phyloP scores from a whole-genome alignment of 2,888 invertebrate species.

The Oligia latruncula region DNA sequence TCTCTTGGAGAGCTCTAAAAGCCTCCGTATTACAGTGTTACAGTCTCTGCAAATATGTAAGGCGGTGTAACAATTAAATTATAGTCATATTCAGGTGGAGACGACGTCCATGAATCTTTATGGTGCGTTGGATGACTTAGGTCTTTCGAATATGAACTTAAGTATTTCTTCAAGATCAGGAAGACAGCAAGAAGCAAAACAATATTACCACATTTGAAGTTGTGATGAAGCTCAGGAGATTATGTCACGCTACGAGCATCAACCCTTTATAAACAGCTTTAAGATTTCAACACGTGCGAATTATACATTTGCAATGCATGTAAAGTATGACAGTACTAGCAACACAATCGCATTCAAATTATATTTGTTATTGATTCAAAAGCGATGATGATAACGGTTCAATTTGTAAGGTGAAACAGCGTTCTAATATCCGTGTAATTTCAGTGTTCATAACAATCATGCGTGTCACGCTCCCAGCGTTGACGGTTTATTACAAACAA shows the following conservation, averaged over 20 bases:
- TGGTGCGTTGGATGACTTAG: too few relatives aligned
- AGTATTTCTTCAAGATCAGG: not conserved
- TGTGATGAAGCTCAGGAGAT: not conserved
- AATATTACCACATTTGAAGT: not conserved
- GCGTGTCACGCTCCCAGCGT: conserved; percentile 19
- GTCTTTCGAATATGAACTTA: not conserved
- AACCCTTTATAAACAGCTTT: not conserved
- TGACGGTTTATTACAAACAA: conserved; percentile 12
- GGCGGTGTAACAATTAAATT: not conserved
- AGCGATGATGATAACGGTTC: not conserved
- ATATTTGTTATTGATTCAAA: conserved; percentile 14
- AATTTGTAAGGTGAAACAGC: conserved; percentile 20
- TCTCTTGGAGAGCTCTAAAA: not conserved
- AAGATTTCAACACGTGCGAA: not conserved
- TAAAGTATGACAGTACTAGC: not conserved
- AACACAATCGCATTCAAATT: conserved; percentile 1
- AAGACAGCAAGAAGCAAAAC: not conserved
- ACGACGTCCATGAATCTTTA: too few relatives aligned
- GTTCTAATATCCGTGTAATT: conserved; percentile 8
- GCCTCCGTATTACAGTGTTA: not conserved
- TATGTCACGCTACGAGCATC: not conserved
- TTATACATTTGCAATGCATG: not conserved
- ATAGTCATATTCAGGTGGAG: too few relatives aligned
- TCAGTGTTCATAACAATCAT: conserved; percentile 12
- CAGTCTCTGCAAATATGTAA: not conserved